These are phyloP conservation scores for Pelobates cultripes DNA, from an alignment of 2,797 vertebrate genomes.

Conservation along the genomic window DNA sequence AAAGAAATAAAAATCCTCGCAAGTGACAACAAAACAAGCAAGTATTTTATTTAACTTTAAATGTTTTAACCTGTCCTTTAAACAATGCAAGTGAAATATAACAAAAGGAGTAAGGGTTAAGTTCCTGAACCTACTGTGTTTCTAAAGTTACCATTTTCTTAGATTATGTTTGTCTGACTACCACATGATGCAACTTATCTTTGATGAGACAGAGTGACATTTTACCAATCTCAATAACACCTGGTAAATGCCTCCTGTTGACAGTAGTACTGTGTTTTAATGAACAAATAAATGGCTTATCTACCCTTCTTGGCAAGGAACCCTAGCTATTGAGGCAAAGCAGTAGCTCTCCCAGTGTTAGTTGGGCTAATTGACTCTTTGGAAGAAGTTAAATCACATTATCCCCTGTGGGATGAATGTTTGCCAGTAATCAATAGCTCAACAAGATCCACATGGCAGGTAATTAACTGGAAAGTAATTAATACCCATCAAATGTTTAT, in stretches of 20 bases:
- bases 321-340: conserved; percentile 68
- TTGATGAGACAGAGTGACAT: conserved; percentile 69
- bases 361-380: conserved; percentile 89
- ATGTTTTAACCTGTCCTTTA: neutral
- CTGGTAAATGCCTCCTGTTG: conserved; percentile 74
- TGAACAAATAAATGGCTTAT: conserved; percentile 77
- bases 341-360: conserved; percentile 78
- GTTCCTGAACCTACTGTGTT: conserved; percentile 44
- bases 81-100: conserved; percentile 6
- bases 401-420: conserved; percentile 84
- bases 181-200: conserved; percentile 59
- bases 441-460: conserved; percentile 88
- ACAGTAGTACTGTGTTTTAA: conserved; percentile 72
- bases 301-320: conserved; percentile 74
- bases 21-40: too few relatives aligned
- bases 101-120: conserved; percentile 50
- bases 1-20: too few relatives aligned
- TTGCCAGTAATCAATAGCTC: conserved; percentile 96
- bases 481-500: conserved; percentile 89
- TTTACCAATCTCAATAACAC: conserved; percentile 72
- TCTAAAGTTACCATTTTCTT: conserved; percentile 54
- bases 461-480: conserved; percentile 92
- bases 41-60: neutral
- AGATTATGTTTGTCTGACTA: conserved; percentile 46
- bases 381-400: conserved; percentile 87